Conservation (phyloP, 2,113 vertebrate genomes). For the Chauna torquata region DNA sequence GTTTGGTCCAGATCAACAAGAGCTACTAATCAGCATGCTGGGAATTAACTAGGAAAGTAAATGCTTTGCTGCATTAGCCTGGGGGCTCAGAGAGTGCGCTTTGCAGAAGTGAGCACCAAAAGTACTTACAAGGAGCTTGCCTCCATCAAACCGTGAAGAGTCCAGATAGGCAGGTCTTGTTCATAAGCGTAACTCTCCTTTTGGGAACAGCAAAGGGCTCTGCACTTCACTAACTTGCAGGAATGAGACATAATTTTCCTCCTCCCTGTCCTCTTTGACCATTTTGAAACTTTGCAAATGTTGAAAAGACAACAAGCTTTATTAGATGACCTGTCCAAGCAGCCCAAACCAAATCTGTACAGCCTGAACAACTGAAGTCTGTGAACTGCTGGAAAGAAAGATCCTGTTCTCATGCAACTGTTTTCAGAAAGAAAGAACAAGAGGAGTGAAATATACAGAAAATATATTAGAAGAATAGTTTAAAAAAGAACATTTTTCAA, state of each 20-base stretch:
- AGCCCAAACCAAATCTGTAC: background rate
- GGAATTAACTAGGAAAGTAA: conserved; percentile 5
- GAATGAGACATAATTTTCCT: background rate
- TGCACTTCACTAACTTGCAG: background rate
- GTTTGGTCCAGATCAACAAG: background rate
- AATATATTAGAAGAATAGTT: background rate
- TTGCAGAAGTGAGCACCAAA: background rate
- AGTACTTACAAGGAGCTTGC: background rate
- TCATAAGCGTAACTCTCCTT: conserved; percentile 3
- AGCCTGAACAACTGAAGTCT: background rate
- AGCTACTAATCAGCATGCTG: conserved; percentile 15
- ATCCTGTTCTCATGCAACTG: conserved; percentile 1
- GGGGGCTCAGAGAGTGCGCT: background rate
- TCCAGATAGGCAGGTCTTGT: background rate
- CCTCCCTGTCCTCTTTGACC: background rate
- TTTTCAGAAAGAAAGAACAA: background rate
- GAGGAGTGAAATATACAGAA: conserved; percentile 3
- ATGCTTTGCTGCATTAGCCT: background rate
- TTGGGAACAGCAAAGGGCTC: background rate
- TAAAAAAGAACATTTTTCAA: conserved; percentile 18
- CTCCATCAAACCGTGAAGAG: background rate
- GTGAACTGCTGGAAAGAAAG: background rate
- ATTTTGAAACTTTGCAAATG: background rate
- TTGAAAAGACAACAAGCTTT: background rate
- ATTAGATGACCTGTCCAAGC: background rate